These are phyloP conservation scores for Nannoperca australis DNA, from an alignment of 2,797 vertebrate genomes.

Conservation along the genomic window DNA sequence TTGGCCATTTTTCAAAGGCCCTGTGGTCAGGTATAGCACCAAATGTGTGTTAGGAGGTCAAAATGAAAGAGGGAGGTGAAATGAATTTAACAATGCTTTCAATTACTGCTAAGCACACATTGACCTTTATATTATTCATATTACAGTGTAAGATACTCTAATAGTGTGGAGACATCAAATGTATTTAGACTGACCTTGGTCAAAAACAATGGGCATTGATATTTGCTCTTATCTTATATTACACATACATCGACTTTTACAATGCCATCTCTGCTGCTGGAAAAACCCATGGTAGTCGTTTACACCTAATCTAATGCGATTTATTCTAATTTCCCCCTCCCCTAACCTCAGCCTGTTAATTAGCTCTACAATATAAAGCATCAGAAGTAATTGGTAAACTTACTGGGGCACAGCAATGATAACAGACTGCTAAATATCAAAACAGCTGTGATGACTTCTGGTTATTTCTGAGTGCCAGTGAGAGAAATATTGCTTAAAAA, in stretches of 20 bases:
- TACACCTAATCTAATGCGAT: constrained; percentile 33
- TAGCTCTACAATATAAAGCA: constrained; percentile 28
- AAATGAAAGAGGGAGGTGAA: constrained; percentile 17
- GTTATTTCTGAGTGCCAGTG: constrained; percentile 18
- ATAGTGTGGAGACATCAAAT: background rate
- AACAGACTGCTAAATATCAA: constrained; percentile 39
- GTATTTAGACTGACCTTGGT: constrained; percentile 5
- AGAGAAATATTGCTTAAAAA: constrained; percentile 7
- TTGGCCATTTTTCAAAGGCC: constrained; percentile 16
- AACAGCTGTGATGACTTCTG: constrained; percentile 40
- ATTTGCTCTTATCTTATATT: background rate
- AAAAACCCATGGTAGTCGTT: constrained; percentile 11
- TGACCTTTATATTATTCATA: constrained; percentile 4
- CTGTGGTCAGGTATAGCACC: constrained; percentile 20
- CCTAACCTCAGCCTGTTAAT: constrained; percentile 39
- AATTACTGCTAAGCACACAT: constrained; percentile 13
- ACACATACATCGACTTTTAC: background rate
- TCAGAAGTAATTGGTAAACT: constrained; percentile 42
- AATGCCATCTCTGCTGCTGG: constrained; percentile 19
- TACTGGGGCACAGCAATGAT: constrained; percentile 28
- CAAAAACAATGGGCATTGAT: constrained; percentile 5
- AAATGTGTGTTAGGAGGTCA: constrained; percentile 43
- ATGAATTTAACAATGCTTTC: constrained; percentile 35
- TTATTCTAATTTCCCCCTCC: constrained; percentile 26
- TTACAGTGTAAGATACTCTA: constrained; percentile 6